Conservation (phyloP, 2,797 vertebrate genomes). For the Parambassis ranga region DNA sequence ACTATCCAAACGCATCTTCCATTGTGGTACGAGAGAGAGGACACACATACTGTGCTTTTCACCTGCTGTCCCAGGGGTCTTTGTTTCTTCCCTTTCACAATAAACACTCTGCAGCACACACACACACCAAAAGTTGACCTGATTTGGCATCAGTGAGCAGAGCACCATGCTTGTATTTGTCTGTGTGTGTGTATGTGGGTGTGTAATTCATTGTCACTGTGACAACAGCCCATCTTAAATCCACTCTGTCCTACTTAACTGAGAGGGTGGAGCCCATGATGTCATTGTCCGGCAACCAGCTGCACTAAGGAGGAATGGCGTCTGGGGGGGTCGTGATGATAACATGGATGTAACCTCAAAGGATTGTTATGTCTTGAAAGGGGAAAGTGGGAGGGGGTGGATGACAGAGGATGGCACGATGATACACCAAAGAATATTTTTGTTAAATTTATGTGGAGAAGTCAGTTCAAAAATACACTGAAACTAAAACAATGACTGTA, state of each 20-base stretch:
- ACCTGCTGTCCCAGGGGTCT: conserved; percentile 53
- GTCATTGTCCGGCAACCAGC: conserved; percentile 41
- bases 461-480: too few relatives aligned
- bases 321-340: conserved; percentile 4
- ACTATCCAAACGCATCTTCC: too few relatives aligned
- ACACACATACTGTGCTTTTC: conserved; percentile 33
- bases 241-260: conserved; percentile 68
- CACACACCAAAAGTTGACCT: conserved; percentile 45
- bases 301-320: conserved; percentile 10
- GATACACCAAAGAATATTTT: neutral
- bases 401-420: neutral
- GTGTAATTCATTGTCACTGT: conserved; percentile 57
- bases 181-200: neutral
- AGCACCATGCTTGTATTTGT: conserved; percentile 7
- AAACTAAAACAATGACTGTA: too few relatives aligned
- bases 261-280: conserved; percentile 48
- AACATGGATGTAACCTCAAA: conserved; percentile 8
- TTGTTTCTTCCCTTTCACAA: conserved; percentile 58
- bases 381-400: neutral
- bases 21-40: too few relatives aligned
- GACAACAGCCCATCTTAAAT: conserved; percentile 65
- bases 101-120: conserved; percentile 24
- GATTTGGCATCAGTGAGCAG: conserved; percentile 52
- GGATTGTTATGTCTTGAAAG: neutral
- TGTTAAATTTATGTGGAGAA: too few relatives aligned